A percentile compares a stretch with the other conserved stretches of the same genome.
Conservation (phyloP, 2,113 vertebrate species). For the Danionella cerebrum region DNA sequence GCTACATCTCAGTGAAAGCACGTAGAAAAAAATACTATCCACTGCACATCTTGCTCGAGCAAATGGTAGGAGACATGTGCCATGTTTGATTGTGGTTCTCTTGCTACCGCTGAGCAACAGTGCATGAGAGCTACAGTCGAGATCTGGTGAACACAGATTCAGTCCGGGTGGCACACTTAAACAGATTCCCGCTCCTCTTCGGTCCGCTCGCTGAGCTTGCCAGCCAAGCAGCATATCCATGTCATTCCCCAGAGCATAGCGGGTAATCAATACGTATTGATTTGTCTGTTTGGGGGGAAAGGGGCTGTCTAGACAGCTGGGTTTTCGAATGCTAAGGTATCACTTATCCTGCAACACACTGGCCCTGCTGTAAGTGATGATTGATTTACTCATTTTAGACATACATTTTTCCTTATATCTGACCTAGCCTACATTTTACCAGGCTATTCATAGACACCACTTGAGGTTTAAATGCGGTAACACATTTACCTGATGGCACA, state of each 20-base stretch:
- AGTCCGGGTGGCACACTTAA: constrained; percentile 31
- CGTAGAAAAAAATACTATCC: constrained; percentile 1
- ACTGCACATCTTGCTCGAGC: not conserved
- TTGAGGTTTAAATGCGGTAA: not conserved
- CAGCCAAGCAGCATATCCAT: constrained; percentile 29
- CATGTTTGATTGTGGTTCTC: constrained; percentile 22
- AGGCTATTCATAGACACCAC: not conserved
- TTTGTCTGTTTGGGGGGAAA: constrained; percentile 36
- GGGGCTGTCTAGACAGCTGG: constrained; percentile 43
- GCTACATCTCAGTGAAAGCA: not conserved
- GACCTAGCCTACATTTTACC: constrained; percentile 16
- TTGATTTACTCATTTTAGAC: constrained; percentile 36
- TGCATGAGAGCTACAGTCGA: constrained; percentile 5
- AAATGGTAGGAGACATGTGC: constrained; percentile 30
- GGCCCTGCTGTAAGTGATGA: constrained; percentile 24
- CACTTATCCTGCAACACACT: constrained; percentile 26
- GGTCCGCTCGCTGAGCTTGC: constrained; percentile 29
- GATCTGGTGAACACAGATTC: constrained; percentile 40
- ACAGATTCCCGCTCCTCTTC: constrained; percentile 29
- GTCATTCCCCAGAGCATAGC: constrained; percentile 30
- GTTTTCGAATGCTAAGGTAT: constrained; percentile 32
- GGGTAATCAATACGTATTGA: constrained; percentile 40
- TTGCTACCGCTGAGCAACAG: not conserved
- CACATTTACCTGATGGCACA: not conserved
- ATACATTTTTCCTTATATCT: not conserved